Evolutionary conservation across 2,888 invertebrate species (phyloP).

Genomic region (Mesorhabditis spiculigera): DNA sequence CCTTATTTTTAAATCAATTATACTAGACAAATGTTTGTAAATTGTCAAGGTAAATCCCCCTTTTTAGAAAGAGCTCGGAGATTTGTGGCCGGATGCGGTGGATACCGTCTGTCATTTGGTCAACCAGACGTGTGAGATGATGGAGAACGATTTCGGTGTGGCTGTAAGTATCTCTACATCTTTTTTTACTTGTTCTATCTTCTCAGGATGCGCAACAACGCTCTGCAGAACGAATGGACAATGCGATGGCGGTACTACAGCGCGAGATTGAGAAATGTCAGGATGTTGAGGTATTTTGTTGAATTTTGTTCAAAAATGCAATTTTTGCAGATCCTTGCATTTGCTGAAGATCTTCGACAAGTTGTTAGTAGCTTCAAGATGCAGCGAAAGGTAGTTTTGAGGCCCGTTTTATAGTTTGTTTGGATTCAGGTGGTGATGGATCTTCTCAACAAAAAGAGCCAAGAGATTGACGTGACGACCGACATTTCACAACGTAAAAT

Average conservation of each 20-base stretch:
- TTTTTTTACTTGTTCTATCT: not conserved
- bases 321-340: not conserved
- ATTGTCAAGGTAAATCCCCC: no score
- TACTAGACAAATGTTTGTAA: no score
- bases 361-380: not conserved
- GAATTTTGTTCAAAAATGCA: not conserved
- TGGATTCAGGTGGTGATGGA: not conserved
- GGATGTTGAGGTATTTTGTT: not conserved
- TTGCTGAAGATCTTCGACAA: slow-evolving; percentile 1
- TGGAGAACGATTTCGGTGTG: slow-evolving; percentile 7
- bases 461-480: not conserved
- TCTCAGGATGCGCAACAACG: not conserved
- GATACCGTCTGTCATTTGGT: slow-evolving; percentile 18
- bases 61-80: not conserved
- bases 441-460: not conserved
- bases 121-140: slow-evolving; percentile 12
- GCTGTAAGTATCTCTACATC: not conserved
- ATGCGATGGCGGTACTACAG: not conserved
- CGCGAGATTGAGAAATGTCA: not conserved
- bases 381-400: slow-evolving; percentile 1
- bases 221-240: not conserved
- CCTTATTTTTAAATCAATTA: no score
- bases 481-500: no score
- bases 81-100: slow-evolving; percentile 19
- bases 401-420: no score